These are phyloP conservation scores for Proterorhinus semilunaris DNA, from an alignment of 2,113 vertebrate genomes.

Conservation along the genomic window DNA sequence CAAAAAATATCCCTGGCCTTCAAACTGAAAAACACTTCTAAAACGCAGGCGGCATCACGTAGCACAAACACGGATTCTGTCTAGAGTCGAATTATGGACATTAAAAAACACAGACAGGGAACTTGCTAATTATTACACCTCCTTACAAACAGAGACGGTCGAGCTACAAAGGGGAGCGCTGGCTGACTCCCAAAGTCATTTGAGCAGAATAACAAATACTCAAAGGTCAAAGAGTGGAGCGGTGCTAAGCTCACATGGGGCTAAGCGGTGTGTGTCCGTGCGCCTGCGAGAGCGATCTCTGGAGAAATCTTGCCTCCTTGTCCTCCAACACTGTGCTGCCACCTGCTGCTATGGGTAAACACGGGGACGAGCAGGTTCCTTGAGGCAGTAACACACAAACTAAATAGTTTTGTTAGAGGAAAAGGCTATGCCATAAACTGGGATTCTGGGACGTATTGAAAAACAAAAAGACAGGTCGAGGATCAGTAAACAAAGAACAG, in stretches of 20 bases:
- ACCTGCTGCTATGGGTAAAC: conserved; percentile 72
- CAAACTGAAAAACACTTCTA: conserved; percentile 53
- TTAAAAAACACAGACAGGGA: conserved; percentile 60
- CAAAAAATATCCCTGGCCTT: conserved; percentile 52
- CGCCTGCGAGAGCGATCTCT: conserved; percentile 52
- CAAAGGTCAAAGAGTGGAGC: conserved; percentile 80
- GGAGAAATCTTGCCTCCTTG: conserved; percentile 54
- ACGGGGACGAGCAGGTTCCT: conserved; percentile 50
- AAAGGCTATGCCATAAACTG: background rate
- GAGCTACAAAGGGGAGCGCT: conserved; percentile 65
- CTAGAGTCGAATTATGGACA: conserved; percentile 70
- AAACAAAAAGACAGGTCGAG: background rate
- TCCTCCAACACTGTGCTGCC: conserved; percentile 74
- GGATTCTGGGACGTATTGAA: background rate
- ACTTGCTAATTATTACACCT: conserved; percentile 79
- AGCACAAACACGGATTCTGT: conserved; percentile 70
- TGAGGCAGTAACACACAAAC: conserved; percentile 15
- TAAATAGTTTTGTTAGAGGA: background rate
- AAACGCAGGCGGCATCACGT: conserved; percentile 68
- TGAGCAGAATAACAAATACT: conserved; percentile 79
- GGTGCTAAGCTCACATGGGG: conserved; percentile 58
- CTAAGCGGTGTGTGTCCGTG: conserved; percentile 58
- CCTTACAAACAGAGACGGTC: conserved; percentile 68
- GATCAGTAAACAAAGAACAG: background rate
- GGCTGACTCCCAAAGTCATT: conserved; percentile 76